Percentiles rank a stretch among this genome's conserved stretches.
Evolutionary conservation across 2,888 invertebrate genomes (phyloP).

Genomic region (Nephrotoma appendiculata): DNA sequence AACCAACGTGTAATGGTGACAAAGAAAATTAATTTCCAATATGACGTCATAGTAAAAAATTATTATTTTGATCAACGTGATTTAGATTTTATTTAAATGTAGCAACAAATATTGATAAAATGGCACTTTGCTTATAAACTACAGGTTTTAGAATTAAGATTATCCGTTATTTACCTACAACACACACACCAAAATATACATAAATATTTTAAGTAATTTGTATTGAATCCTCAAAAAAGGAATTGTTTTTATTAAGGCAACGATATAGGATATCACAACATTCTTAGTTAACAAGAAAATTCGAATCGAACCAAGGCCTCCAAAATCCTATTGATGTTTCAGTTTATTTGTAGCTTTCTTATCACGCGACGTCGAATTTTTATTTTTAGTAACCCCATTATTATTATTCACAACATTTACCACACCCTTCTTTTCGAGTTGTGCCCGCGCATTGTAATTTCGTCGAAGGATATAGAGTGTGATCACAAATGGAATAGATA

Average conservation of each 20-base stretch:
- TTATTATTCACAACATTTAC: not conserved
- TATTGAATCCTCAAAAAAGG: not conserved
- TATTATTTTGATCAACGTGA: not conserved
- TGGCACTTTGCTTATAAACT: not conserved
- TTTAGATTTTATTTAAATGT: not conserved
- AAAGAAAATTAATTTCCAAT: too few species aligned
- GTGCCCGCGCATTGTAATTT: constrained; percentile 6
- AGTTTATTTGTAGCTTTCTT: not conserved
- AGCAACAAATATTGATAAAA: not conserved
- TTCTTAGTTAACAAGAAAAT: not conserved
- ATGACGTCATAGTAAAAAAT: too few species aligned
- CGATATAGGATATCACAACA: not conserved
- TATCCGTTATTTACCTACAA: not conserved
- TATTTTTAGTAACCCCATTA: not conserved
- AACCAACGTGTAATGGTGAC: not conserved
- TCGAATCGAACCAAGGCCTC: not conserved
- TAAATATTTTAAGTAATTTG: not conserved
- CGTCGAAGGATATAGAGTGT: constrained; percentile 26
- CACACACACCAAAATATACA: not conserved
- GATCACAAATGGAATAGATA: constrained; percentile 26
- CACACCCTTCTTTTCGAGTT: not conserved
- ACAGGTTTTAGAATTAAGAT: not conserved
- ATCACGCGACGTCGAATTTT: not conserved
- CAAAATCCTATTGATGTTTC: not conserved
- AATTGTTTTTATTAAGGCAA: not conserved